Conservation (phyloP, 2,888 invertebrate species). For the Escarpia spicata region DNA sequence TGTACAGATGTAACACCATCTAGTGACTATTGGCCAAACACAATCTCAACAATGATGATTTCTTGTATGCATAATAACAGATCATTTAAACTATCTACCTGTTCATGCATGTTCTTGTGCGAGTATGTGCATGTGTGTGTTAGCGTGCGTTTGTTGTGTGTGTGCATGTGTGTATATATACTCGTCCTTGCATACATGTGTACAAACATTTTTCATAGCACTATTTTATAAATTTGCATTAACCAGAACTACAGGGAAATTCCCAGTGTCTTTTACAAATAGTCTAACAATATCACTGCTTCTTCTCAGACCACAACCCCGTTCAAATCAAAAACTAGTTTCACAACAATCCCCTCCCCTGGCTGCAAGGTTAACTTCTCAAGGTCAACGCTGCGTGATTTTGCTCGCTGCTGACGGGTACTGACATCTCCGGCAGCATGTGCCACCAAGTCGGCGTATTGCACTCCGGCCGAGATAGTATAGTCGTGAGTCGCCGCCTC, state of each 20-base stretch:
- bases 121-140: too few species aligned
- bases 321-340: not conserved
- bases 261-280: not conserved
- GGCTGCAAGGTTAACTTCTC: constrained; percentile 47
- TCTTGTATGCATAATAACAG: not conserved
- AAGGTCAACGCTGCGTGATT: constrained; percentile 30
- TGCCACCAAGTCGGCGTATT: constrained; percentile 34
- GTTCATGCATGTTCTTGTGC: too few species aligned
- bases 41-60: not conserved
- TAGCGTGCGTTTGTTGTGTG: too few species aligned
- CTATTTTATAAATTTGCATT: not conserved
- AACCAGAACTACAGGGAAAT: not conserved
- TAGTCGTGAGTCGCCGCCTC: constrained; percentile 46
- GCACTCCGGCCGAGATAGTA: constrained; percentile 36
- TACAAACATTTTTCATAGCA: not conserved
- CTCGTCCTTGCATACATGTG: not conserved
- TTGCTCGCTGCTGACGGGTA: not conserved
- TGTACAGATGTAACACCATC: not conserved
- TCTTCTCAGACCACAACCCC: not conserved
- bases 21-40: not conserved
- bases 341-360: constrained; percentile 53
- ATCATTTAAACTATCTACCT: too few species aligned
- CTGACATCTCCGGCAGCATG: constrained; percentile 39
- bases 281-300: not conserved
- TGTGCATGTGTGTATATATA: too few species aligned